A percentile compares a stretch with the other conserved stretches of the same genome.
These are phyloP conservation scores for Danio albolineatus DNA, from an alignment of 2,797 vertebrate species.

Conservation along the genomic window DNA sequence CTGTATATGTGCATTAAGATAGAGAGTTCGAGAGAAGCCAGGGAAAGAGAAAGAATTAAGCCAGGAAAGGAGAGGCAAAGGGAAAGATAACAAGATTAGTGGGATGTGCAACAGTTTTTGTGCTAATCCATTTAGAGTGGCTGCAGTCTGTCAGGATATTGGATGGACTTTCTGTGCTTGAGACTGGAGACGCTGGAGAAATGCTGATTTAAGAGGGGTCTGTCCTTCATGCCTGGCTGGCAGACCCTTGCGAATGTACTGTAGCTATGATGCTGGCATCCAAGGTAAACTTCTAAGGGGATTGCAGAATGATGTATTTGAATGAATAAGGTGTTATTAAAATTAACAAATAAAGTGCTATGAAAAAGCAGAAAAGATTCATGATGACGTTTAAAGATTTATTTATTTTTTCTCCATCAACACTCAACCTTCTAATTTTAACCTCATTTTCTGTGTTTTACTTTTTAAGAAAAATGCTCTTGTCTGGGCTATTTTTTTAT, in stretches of 20 bases:
- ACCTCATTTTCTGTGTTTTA: too few species aligned
- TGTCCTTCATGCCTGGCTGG: conserved; percentile 27
- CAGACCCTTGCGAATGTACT: not conserved
- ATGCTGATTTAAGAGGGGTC: conserved; percentile 14
- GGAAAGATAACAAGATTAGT: conserved; percentile 44
- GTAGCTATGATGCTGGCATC: not conserved
- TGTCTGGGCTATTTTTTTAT: too few species aligned
- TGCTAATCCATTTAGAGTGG: conserved; percentile 41
- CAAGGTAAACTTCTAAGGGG: too few species aligned
- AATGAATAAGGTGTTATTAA: too few species aligned
- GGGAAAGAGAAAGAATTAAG: not conserved
- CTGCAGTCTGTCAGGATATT: conserved; percentile 36
- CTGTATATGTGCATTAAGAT: not conserved
- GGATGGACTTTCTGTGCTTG: conserved; percentile 32
- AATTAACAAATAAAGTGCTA: too few species aligned
- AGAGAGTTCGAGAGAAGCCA: not conserved
- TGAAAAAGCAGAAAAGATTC: too few species aligned
- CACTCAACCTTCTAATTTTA: too few species aligned
- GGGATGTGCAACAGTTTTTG: conserved; percentile 37
- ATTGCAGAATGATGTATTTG: too few species aligned
- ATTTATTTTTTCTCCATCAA: too few species aligned
- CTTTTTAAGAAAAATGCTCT: too few species aligned
- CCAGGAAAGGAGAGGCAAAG: not conserved
- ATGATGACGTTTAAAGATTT: too few species aligned
- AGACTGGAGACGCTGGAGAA: conserved; percentile 1